Conservation (phyloP, 2,888 invertebrate species). For the Amphiduros pacificus region DNA sequence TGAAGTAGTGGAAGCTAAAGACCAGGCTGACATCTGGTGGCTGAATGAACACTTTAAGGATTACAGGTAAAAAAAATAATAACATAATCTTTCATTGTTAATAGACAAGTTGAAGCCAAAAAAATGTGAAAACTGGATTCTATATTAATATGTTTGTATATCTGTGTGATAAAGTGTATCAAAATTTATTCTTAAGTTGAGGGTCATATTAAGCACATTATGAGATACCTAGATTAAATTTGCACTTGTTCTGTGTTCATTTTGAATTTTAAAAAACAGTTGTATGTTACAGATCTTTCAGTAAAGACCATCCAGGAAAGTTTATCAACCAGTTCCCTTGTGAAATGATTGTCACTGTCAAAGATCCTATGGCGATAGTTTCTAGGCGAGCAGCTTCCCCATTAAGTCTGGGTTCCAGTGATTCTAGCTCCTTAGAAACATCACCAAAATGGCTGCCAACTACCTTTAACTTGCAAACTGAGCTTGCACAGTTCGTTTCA, state of each 20-base stretch:
- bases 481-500: constrained; percentile 78
- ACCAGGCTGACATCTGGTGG: constrained; percentile 86
- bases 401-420: constrained; percentile 39
- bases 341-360: constrained; percentile 85
- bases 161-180: no score
- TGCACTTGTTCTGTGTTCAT: no score
- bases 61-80: constrained; percentile 69
- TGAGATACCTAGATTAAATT: no score
- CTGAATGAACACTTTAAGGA: constrained; percentile 76
- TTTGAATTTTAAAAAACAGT: neutral
- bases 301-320: constrained; percentile 35
- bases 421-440: constrained; percentile 33
- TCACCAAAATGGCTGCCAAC: constrained; percentile 79
- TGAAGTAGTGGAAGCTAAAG: constrained; percentile 71
- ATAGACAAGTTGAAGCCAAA: no score
- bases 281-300: constrained; percentile 36
- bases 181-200: no score
- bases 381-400: constrained; percentile 67
- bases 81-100: no score
- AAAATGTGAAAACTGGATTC: no score
- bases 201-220: no score
- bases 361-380: constrained; percentile 79
- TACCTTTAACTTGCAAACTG: constrained; percentile 84
- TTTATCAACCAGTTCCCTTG: constrained; percentile 89
- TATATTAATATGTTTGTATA: no score